Evolutionary conservation across 1,140 invertebrate species (phyloP).

Genomic region (Bombus difficillimus): DNA sequence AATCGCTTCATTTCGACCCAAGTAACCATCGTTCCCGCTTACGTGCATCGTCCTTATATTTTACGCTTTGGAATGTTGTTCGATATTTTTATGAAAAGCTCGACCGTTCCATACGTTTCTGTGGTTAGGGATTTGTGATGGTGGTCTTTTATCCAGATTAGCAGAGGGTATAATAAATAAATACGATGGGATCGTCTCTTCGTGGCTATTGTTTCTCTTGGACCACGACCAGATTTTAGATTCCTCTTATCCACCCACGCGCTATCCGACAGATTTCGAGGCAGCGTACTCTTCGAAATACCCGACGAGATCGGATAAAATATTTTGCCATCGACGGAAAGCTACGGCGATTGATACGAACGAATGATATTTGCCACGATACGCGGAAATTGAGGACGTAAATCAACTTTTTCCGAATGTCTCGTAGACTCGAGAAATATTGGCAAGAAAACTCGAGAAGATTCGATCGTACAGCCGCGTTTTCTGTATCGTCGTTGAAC

Average conservation of each 20-base stretch:
- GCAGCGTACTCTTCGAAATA: background rate
- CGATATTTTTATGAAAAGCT: background rate
- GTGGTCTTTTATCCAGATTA: background rate
- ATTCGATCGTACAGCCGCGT: background rate
- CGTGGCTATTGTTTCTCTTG: background rate
- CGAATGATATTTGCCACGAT: no score
- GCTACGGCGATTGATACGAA: no score
- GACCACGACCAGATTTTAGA: background rate
- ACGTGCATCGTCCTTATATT: background rate
- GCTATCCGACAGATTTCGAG: background rate
- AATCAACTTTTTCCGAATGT: background rate
- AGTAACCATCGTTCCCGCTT: no score
- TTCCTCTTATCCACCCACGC: background rate
- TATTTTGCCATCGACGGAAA: background rate
- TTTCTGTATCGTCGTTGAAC: background rate
- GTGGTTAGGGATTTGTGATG: background rate
- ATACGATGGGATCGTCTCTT: background rate
- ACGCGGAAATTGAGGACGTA: no score
- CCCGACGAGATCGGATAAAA: background rate
- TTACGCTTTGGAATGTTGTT: background rate
- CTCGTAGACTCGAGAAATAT: background rate
- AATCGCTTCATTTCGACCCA: constrained; percentile 6
- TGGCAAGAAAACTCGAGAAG: background rate
- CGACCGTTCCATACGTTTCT: background rate
- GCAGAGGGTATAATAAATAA: background rate